Evolutionary conservation across 1,140 invertebrate species (phyloP), one percentile per base, ranked within the genome.

Genomic region (Zaprionus camerounensis): DNA sequence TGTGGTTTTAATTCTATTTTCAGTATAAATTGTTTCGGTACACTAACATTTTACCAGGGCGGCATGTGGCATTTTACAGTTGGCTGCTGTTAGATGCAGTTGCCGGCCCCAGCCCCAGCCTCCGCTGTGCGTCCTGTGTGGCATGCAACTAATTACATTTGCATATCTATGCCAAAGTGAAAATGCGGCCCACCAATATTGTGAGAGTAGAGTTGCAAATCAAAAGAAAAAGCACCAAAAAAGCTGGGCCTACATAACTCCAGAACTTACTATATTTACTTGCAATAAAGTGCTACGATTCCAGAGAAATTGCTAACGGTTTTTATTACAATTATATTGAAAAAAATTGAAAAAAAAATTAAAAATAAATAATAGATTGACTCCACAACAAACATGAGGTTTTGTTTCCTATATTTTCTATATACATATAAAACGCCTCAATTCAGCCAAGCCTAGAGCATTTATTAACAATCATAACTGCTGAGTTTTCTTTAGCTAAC

Each of bases 1-100:
- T 90, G 84, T 88, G 84, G 84, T 88, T 88, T 87, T 88, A 88
- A 88, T 88, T 88, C 85, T 88, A 88, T 88, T 90, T 88, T 88
- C 84, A 80, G 84, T 84, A 90, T 88, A 88, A 84, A 88, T 88
- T 88, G 84, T 88, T 88, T 90, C 81, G 81, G 71, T 88, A 81
- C 83, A 80, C 76, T 82, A 86, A 82, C 83, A 86, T 86, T 86
- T 87, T 86, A 87, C 83, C 76, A 76, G 78, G 46, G 71, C 44
- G 71, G 46, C 77, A 65, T 71, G 67, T 67, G 78, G 82, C 78
- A 74, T 81, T 82, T 82, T 66, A 82, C 81, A 82, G 71, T 82
- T 80, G 79, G 63, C 72, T 76, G 82, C 75, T 34, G 31, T 34
- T 34, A 34, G 31, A 9, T 72, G 81, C 78, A 70, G 77, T 12